A percentile compares a stretch with the other conserved stretches of the same genome.
phyloP scores from a whole-genome alignment of 2,113 vertebrate species.

The Calonectris borealis region DNA sequence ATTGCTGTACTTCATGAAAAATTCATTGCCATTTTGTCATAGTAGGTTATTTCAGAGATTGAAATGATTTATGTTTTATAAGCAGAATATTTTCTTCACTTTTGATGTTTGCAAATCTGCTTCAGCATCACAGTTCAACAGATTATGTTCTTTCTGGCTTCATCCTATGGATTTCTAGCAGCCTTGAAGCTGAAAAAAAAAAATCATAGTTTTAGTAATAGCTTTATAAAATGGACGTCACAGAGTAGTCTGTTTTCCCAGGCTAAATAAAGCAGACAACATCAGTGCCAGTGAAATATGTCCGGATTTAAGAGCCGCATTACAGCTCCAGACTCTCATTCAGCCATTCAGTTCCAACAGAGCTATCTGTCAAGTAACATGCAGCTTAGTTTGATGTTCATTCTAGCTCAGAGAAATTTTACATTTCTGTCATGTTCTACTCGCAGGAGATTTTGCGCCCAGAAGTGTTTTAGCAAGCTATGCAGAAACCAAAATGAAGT shows the following conservation, averaged over 20 bases:
- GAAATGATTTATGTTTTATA: slow-evolving; percentile 41
- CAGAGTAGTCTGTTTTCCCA: background rate
- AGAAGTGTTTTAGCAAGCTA: background rate
- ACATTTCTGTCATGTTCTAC: background rate
- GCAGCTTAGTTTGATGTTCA: background rate
- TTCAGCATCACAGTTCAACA: slow-evolving; percentile 9
- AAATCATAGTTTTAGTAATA: background rate
- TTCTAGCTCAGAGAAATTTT: background rate
- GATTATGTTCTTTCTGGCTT: slow-evolving; percentile 19
- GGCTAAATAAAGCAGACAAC: slow-evolving; percentile 4
- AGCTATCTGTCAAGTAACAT: background rate
- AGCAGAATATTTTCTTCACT: slow-evolving; percentile 25
- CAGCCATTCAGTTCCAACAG: background rate
- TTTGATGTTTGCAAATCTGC: slow-evolving; percentile 9
- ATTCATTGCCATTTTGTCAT: slow-evolving; percentile 37
- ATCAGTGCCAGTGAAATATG: background rate
- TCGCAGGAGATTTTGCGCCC: background rate
- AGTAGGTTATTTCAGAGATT: slow-evolving; percentile 10
- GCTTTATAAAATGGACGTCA: background rate
- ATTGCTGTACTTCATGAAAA: slow-evolving; percentile 48
- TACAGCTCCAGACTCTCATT: background rate
- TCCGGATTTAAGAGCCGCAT: background rate
- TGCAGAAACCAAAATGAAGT: background rate
- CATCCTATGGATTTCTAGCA: background rate
- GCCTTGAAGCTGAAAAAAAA: background rate